Evolutionary conservation across 2,888 invertebrate species (phyloP).

Genomic region (Tinea pellionella): DNA sequence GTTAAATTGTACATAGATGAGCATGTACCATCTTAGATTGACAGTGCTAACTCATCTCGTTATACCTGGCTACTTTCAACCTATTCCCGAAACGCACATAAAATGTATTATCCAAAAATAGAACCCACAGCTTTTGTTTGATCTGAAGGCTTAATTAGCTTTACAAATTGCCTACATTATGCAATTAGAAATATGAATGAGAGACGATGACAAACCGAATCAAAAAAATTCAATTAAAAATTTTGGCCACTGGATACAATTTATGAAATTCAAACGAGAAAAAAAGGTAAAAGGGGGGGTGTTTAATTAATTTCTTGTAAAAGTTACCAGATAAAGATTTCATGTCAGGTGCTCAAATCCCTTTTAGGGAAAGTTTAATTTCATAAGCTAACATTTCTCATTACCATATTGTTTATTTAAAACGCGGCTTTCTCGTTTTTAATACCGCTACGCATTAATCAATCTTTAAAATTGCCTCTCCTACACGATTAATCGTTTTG

Average conservation of each 20-base stretch:
- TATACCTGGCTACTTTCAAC: too few relatives aligned
- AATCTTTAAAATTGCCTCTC: not conserved
- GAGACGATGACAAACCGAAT: too few relatives aligned
- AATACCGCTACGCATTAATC: not conserved
- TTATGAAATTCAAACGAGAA: not conserved
- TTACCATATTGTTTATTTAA: conserved; percentile 3
- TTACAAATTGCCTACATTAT: too few relatives aligned
- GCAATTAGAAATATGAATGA: too few relatives aligned
- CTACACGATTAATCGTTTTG: not conserved
- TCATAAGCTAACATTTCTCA: not conserved
- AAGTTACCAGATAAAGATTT: not conserved
- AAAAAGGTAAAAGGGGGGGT: not conserved
- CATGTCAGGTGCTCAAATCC: not conserved
- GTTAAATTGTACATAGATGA: too few relatives aligned
- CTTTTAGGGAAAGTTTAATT: not conserved
- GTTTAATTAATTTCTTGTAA: not conserved
- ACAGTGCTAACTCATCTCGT: too few relatives aligned
- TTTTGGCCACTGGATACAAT: not conserved
- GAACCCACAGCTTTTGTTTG: too few relatives aligned
- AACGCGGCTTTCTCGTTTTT: not conserved
- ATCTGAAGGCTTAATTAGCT: too few relatives aligned
- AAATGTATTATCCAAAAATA: too few relatives aligned
- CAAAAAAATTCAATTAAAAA: not conserved
- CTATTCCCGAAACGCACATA: too few relatives aligned
- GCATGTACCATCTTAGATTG: too few relatives aligned